Percentiles rank a stretch among this genome's conserved stretches.
Conservation (phyloP, 1,140 invertebrate genomes). For the Hestina assimilis region DNA sequence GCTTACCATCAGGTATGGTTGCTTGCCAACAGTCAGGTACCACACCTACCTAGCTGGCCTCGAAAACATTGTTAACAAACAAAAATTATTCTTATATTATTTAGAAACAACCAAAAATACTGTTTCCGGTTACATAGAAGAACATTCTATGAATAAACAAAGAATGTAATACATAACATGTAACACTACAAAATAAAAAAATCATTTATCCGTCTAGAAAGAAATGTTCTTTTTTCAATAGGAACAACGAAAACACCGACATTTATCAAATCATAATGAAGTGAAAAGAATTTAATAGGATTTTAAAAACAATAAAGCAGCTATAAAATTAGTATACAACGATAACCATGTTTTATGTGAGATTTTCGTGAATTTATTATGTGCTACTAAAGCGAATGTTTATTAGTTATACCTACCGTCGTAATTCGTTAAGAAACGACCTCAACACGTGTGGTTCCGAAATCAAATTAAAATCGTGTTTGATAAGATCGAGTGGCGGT, state of each 20-base stretch:
- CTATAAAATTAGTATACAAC: conserved; percentile 38
- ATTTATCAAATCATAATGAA: conserved; percentile 1
- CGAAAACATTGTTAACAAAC: too few relatives aligned
- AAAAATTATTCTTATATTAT: too few relatives aligned
- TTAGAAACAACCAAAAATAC: too few relatives aligned
- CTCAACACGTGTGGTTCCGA: conserved; percentile 73
- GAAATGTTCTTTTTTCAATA: too few relatives aligned
- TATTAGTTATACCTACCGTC: conserved; percentile 60
- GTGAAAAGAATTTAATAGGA: conserved; percentile 15
- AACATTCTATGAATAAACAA: too few relatives aligned
- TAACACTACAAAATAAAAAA: too few relatives aligned
- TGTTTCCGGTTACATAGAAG: too few relatives aligned
- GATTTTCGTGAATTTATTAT: conserved; percentile 44
- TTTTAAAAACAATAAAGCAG: conserved; percentile 29
- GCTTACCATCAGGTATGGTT: too few relatives aligned
- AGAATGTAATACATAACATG: too few relatives aligned
- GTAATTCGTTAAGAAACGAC: conserved; percentile 62
- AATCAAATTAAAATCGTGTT: conserved; percentile 78
- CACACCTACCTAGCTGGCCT: too few relatives aligned
- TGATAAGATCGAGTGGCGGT: conserved; percentile 77
- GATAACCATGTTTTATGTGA: conserved; percentile 38
- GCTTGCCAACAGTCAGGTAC: too few relatives aligned
- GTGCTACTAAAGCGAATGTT: conserved; percentile 48
- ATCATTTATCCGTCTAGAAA: too few relatives aligned
- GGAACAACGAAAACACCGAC: not conserved